Evolutionary conservation across 1,140 invertebrate species (phyloP), one percentile per base, ranked within the genome.

Genomic region (fruit fly (Drosophila melanogaster)): DNA sequence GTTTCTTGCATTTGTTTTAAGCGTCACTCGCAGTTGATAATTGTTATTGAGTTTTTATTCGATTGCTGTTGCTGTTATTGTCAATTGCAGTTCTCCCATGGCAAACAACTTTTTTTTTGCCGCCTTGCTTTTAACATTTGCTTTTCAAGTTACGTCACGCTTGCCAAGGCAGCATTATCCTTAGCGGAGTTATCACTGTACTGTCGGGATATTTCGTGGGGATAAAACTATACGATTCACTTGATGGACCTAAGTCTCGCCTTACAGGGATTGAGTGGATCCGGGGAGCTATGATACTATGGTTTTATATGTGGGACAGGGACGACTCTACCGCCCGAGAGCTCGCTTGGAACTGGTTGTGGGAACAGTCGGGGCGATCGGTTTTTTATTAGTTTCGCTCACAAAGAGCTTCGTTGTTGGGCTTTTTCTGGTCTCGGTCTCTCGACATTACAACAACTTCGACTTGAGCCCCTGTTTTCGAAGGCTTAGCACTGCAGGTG

Each of bases 341-440:
- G 67, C 35, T 85, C 50, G 51, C 67, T 79, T 71, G 44, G 64
- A 80, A 90, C 89, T 91, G 81, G 76, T 83, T 83, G 69, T 91
- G 81, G 84, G 76, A 90, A 86, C 81, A 89, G 75, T 83, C 79
- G 71, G 47, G 24, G 57, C 69, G 73, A 71, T 77, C 60, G 84
- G 84, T 89, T 91, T 91, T 91, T 90, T 91, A 91, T 91, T 77
- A 91, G 66, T 86, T 91, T 77, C 74, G 71, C 73, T 79, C 72
- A 91, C 89, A 91, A 91, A 79, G 89, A 81, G 70, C 59, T 71
- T 79, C 75, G 75, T 90, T 91, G 89, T 89, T 66, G 55, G 66
- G 37, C 38, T 56, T 40, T 55, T 54, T 64, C 33, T 56, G 57
- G 55, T 61, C 60, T 43, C 19, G 44, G 38, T 30, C 44, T 64